Base-by-base conservation (phyloP, 2,888 invertebrate genomes). In the Choristoneura rosaceana region DNA sequence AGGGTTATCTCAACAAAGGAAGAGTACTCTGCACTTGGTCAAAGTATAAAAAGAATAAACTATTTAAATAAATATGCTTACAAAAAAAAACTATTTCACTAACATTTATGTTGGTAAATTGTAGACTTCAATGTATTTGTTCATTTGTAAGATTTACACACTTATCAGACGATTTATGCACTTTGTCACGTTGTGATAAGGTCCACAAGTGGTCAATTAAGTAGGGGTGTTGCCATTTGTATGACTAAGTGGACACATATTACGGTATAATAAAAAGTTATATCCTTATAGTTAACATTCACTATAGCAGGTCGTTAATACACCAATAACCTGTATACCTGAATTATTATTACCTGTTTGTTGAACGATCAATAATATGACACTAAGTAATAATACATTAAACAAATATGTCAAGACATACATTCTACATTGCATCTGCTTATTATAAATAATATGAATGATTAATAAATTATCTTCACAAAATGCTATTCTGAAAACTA, bases 401-500 rank as follows among this genome's bases (percentile, higher is more conserved):
- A 70, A 67, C 81, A 80, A 82, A 84, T 77, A 84, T 86, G 85
- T 89, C 84, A 87, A 86, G 83, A 75, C 73, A 79, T 76, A 77
- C 69, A 79, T 79, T 79, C 58, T 73, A 64, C 59, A 68, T 69
- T 64, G 64, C 64, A 64, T 69, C 47, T 67, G 58, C 78, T 77
- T 76, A 77, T 77, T 79, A 79, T 80, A 81, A 81, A 78, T 74
- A 85, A 87, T 82, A 82, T 80, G 79, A 80, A 79, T 81, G 82
- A 78, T 80, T 77, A 73, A 82, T 82, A 84, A 84, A 82, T 83
- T 81, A 85, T 83, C 76, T 87, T 80, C 83, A 86, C 85, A 85
- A 84, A 82, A 83, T 83, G 81, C 84, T 87, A 85, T 81, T 76
- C 81, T 78, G 85, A 85, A 85, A 82, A 81, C 88, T 90, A 89